Conservation (phyloP, 2,797 vertebrate genomes). For the Spheniscus humboldti region DNA sequence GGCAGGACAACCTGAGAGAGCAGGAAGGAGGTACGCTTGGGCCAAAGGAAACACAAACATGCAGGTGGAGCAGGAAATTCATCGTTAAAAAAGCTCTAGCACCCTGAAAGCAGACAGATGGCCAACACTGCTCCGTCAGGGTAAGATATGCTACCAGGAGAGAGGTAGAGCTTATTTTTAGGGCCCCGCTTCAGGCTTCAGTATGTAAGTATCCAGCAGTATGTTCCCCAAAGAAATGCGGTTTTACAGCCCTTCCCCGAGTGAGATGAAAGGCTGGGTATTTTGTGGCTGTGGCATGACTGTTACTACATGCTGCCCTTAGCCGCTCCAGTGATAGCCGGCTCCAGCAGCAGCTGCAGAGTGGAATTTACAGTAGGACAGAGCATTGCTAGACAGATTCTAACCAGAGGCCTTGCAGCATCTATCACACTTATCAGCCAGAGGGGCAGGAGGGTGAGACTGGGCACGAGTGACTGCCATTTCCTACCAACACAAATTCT, state of each 20-base stretch:
- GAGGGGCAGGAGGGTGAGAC: not conserved
- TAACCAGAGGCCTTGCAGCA: not conserved
- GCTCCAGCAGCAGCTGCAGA: too few relatives aligned
- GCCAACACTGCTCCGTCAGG: not conserved
- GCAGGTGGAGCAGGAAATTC: not conserved
- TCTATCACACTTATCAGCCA: not conserved
- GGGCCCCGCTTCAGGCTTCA: not conserved
- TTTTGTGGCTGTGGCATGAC: not conserved
- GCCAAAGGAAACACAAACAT: not conserved
- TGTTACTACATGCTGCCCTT: rapidly evolving
- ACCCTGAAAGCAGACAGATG: not conserved
- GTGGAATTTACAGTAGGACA: not conserved
- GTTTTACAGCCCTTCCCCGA: not conserved
- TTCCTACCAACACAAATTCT: not conserved
- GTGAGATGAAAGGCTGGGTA: too few relatives aligned
- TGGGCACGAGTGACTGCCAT: rapidly evolving
- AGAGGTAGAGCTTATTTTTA: not conserved
- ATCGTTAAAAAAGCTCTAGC: not conserved
- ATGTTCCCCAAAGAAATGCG: not conserved
- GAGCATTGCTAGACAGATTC: not conserved
- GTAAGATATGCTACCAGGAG: not conserved
- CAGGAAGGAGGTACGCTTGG: not conserved
- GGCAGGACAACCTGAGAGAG: not conserved
- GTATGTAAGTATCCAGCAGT: not conserved
- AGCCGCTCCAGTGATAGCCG: not conserved